Evolutionary conservation across 1,140 invertebrate species (phyloP), one percentile per base, ranked within the genome.

Genomic region (Chironomus striatipennis): DNA sequence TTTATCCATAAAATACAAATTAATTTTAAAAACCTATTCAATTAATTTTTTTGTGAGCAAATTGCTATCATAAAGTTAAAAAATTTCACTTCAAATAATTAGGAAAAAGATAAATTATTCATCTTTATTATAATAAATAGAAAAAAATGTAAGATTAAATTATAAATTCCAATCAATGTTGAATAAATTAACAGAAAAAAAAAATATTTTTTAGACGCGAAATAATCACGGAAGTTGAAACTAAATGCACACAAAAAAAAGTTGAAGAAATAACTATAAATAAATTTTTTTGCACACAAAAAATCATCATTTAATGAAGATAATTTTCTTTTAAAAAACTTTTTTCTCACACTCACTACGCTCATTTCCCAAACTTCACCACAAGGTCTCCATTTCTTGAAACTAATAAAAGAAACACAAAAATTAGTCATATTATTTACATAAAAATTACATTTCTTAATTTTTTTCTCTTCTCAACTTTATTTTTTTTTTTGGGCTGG

Each of bases 371-470:
- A 57, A 57, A 70, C 8, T 17, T 18, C 20, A 18, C 20, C 65
- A 12, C 65, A 21, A 70, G 65, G 65, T 57, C 65, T 70, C 65
- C 18, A 18, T 70, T 70, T 70, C 65, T 18, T 18, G 65, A 20
- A 70, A 20, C 17, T 20, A 70, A 70, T 21, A 70, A 70, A 67
- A 70, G 18, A 70, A 10, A 70, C 65, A 20, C 47, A 57, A 57
- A 70, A 70, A 70, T 70, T 70, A 70, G 65, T 70, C 65, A 70
- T 70, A 70, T 20, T 21, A 70, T 70, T 70, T 70, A 70, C 65
- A 70, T 70, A 70, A 70, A 70, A 70, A 70, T 70, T 70, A 70
- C 65, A 70, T 70, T 70, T 67, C 64, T 18, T 67, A 47, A 47
- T 47, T 47, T 47, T 47, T 47, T 43, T 43, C 42, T 43, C 42